These are phyloP conservation scores for Exephanes ischioxanthus DNA, from an alignment of 2,888 invertebrate species.

Conservation along the genomic window DNA sequence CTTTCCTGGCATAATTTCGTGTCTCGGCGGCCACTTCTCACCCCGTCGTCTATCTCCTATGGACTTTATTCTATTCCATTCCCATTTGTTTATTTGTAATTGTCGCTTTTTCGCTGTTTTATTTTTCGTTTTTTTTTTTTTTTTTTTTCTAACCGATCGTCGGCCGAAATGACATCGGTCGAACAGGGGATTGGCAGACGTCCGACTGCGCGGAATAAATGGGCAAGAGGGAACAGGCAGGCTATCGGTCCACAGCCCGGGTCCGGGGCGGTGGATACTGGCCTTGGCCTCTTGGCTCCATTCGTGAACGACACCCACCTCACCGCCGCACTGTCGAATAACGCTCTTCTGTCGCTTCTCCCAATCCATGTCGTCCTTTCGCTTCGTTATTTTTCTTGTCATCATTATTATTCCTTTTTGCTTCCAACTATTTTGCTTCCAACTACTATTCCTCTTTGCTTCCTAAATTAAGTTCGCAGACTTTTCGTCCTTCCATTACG, in stretches of 20 bases:
- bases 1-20: slow-evolving; percentile 27
- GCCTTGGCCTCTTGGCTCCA: slow-evolving; percentile 73
- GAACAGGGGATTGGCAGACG: slow-evolving; percentile 35
- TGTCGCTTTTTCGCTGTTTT: background rate
- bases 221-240: background rate
- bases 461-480: background rate
- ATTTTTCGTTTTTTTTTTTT: background rate
- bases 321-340: slow-evolving; percentile 43
- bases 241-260: slow-evolving; percentile 7
- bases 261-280: slow-evolving; percentile 64
- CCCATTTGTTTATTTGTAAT: background rate
- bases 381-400: slow-evolving; percentile 44
- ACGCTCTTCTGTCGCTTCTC: background rate
- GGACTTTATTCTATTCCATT: background rate
- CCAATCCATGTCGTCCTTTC: slow-evolving; percentile 50
- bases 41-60: background rate
- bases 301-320: slow-evolving; percentile 43
- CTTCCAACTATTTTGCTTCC: too few species aligned
- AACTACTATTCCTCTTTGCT: too few species aligned
- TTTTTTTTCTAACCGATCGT: background rate
- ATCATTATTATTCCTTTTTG: slow-evolving; percentile 26
- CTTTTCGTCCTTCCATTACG: background rate
- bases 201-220: slow-evolving; percentile 30
- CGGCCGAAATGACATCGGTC: background rate
- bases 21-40: slow-evolving; percentile 6